These are phyloP conservation scores for Heliornis fulica DNA, from an alignment of 2,113 vertebrate genomes.

Conservation along the genomic window DNA sequence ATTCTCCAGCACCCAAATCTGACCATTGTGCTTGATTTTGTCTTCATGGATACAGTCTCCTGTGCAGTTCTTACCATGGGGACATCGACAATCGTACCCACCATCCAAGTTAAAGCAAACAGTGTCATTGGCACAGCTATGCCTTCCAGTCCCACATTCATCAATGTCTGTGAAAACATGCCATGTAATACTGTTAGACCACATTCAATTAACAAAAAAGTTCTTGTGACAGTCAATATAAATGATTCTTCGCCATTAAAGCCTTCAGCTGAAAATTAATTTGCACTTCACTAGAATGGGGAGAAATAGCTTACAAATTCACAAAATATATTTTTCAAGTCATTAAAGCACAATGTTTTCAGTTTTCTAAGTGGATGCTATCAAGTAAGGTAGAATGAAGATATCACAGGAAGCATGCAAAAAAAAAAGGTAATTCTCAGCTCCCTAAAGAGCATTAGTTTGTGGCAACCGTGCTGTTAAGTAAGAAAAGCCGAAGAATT, in stretches of 20 bases:
- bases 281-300: not conserved
- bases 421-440: not conserved
- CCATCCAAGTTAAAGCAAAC: slow-evolving; percentile 98
- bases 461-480: not conserved
- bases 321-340: not conserved
- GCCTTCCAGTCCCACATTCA: slow-evolving; percentile 92
- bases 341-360: not conserved
- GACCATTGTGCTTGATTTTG: slow-evolving; percentile 93
- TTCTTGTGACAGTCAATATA: not conserved
- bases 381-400: not conserved
- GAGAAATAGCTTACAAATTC: not conserved
- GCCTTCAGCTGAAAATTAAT: slow-evolving; percentile 31
- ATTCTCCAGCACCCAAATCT: slow-evolving; percentile 97
- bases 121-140: slow-evolving; percentile 96
- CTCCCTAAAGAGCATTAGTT: not conserved
- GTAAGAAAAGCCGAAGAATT: not conserved
- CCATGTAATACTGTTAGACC: not conserved
- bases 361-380: not conserved
- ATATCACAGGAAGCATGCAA: not conserved
- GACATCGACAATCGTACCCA: slow-evolving; percentile 97
- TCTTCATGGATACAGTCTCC: slow-evolving; percentile 93
- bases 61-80: slow-evolving; percentile 95
- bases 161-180: slow-evolving; percentile 87
- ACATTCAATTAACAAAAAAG: slow-evolving; percentile 15
- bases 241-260: slow-evolving; percentile 6